phyloP scores from a whole-genome alignment of 2,797 vertebrate species.

The Poecile montanus region DNA sequence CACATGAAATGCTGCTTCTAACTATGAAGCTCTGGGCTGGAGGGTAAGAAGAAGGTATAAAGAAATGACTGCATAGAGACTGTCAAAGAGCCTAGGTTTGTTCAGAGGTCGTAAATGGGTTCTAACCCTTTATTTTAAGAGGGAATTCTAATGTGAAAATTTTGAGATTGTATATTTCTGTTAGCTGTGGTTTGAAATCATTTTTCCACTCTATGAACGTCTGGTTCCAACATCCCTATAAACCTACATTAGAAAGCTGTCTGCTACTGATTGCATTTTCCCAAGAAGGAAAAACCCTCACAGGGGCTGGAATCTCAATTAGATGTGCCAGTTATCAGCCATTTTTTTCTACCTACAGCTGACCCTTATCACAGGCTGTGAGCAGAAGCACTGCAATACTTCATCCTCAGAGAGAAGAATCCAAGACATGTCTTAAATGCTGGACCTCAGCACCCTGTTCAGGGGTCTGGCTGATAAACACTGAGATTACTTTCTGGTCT shows the following conservation, averaged over 20 bases:
- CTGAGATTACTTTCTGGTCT: background rate
- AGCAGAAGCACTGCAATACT: background rate
- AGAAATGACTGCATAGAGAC: background rate
- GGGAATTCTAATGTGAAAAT: background rate
- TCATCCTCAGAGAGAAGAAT: background rate
- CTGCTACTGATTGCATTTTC: background rate
- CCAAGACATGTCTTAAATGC: accelerated
- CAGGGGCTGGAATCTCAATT: background rate
- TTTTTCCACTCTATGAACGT: background rate
- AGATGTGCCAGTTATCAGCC: background rate
- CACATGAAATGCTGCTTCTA: background rate
- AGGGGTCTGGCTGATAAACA: background rate
- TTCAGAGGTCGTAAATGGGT: background rate
- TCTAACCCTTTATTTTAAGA: background rate
- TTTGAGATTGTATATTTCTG: background rate
- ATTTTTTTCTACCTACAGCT: background rate
- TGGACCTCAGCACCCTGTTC: accelerated
- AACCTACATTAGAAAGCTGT: background rate
- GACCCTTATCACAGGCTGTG: background rate
- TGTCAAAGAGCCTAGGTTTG: background rate
- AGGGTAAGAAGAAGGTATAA: background rate
- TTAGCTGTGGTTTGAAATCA: background rate
- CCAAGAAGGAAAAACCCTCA: background rate
- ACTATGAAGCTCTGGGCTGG: background rate
- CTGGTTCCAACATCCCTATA: background rate